A percentile compares a stretch with the other conserved stretches of the same genome.
phyloP scores from a whole-genome alignment of 2,797 vertebrate genomes.

The Coregonus ussuriensis region DNA sequence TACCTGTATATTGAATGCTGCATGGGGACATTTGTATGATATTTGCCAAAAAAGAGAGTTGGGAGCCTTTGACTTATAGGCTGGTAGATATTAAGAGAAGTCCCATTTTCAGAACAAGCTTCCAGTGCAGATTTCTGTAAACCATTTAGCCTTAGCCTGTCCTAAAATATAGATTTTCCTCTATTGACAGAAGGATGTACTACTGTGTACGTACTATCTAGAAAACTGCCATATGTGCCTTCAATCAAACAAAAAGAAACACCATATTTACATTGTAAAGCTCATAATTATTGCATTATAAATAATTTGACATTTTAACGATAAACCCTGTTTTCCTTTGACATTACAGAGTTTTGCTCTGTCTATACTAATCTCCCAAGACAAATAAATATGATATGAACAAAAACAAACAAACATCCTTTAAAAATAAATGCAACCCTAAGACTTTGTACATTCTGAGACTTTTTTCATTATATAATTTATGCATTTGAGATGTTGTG shows the following conservation, averaged over 20 bases:
- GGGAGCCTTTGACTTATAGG: neutral
- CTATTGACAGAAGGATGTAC: conserved; percentile 41
- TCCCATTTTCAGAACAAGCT: conserved; percentile 32
- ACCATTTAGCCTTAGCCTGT: conserved; percentile 5
- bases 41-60: conserved; percentile 12
- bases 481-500: conserved; percentile 34
- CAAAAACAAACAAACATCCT: conserved; percentile 1
- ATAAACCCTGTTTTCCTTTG: conserved; percentile 69
- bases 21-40: conserved; percentile 9
- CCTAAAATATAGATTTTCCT: conserved; percentile 34
- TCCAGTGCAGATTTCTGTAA: conserved; percentile 28
- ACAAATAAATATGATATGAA: conserved; percentile 51
- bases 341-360: conserved; percentile 40
- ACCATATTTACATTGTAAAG: conserved; percentile 59
- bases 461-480: conserved; percentile 40
- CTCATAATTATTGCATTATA: conserved; percentile 72
- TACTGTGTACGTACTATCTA: conserved; percentile 22
- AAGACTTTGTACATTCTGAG: conserved; percentile 54
- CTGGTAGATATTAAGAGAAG: conserved; percentile 20
- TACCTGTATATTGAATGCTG: conserved; percentile 21
- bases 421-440: conserved; percentile 27
- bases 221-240: conserved; percentile 41
- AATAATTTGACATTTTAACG: conserved; percentile 46
- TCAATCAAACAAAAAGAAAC: conserved; percentile 49
- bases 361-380: conserved; percentile 41